Evolutionary conservation across 2,888 invertebrate species (phyloP), one percentile per base, ranked within the genome.

Genomic region (Spodoptera picta): DNA sequence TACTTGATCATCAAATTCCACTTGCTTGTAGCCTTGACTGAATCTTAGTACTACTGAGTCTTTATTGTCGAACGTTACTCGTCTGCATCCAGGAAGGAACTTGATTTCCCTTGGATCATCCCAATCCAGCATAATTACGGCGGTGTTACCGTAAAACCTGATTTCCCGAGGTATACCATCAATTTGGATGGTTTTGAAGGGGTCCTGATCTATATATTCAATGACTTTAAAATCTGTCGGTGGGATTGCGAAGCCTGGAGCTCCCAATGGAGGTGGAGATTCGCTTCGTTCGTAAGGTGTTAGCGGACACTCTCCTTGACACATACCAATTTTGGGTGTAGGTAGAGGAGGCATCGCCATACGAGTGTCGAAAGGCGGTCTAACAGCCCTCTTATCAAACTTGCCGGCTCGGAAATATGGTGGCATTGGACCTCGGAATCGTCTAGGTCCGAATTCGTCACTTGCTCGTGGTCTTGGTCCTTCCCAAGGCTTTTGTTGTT

Each of bases 51-150:
- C 94, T 55, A 97, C 95, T 0, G 96, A 95, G 65, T 97, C 97
- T 63, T 96, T 96, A 77, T 97, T 97, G 83, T 98, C 97, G 75
- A 98, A 96, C 0, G 96, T 95, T 31, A 98, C 96, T 59, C 96
- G 92, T 56, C 97, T 93, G 57, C 96, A 96, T 0, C 98, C 98
- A n/a, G 96, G 96, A 80, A 98, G 96, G 87, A 98, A 98, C 24
- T 96, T 96, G 56, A 98, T 97, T 87, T 98, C 98, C 60, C 97
- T 95, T 0, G 98, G 98, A 86, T 98, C 98, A 77, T 97, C 97
- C 95, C 97, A 97, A 61, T 97, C 97, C 92, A 98, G 96, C 85
- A 99, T 97, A 1, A 98, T 97, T 41, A 98, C 95, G 0, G 98
- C 98, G 1, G 96, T 97, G 68, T 98, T 97, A 23, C 97, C 98